Evolutionary conservation across 2,797 vertebrate species (phyloP).

Genomic region (Platalea minor): DNA sequence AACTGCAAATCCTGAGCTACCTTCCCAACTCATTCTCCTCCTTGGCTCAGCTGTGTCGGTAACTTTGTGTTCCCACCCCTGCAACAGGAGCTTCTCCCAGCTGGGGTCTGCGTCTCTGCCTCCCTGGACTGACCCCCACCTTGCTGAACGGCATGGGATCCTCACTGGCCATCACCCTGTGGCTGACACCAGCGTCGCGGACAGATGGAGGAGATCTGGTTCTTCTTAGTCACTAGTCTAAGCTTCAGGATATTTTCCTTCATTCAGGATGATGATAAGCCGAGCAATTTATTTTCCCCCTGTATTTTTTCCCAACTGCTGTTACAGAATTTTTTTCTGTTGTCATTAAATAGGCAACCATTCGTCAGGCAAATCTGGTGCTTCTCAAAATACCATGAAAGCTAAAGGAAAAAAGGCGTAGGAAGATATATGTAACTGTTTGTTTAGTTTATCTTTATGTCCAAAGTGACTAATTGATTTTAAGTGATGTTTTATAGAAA

Average conservation of each 20-base stretch:
- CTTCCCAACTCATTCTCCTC: background rate
- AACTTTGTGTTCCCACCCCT: background rate
- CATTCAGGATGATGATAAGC: background rate
- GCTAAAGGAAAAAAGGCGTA: background rate
- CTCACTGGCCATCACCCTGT: rapidly evolving
- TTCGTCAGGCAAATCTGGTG: background rate
- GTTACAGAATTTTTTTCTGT: background rate
- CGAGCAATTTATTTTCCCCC: background rate
- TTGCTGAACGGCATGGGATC: background rate
- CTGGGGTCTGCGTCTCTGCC: background rate
- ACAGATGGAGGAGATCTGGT: background rate
- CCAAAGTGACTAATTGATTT: constrained; percentile 46
- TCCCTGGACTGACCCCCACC: background rate
- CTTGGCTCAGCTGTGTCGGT: background rate
- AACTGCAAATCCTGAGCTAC: background rate
- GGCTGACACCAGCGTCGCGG: background rate
- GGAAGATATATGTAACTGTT: constrained; percentile 14
- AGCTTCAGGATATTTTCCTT: background rate
- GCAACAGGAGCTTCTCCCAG: background rate
- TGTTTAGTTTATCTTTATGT: constrained; percentile 26
- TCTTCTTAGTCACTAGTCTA: background rate
- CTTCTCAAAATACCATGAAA: constrained; percentile 14
- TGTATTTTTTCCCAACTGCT: background rate
- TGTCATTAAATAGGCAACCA: background rate
- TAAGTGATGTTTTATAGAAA: constrained; percentile 37